These are phyloP conservation scores for Dendronephthya gigantea DNA, from an alignment of 64 coral and sea anemone species.

Conservation along the genomic window DNA sequence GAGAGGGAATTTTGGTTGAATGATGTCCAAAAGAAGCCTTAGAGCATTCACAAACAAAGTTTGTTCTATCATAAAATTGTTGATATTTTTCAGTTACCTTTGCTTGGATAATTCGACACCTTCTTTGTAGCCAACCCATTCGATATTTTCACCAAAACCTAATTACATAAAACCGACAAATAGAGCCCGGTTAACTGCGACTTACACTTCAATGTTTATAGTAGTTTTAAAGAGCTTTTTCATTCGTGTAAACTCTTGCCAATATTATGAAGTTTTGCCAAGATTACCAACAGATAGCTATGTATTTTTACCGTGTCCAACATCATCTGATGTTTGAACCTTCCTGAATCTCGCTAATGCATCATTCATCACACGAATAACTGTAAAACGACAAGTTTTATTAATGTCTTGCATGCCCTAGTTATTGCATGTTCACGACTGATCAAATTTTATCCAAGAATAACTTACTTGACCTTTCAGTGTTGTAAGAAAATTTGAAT, in stretches of 20 bases:
- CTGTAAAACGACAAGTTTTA: neutral
- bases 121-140: slow-evolving; percentile 53
- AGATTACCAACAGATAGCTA: no score
- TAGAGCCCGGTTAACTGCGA: no score
- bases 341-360: neutral
- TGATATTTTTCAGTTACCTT: neutral
- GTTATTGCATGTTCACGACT: neutral
- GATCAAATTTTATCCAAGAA: neutral
- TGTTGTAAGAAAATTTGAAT: slow-evolving; percentile 72
- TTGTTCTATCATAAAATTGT: neutral
- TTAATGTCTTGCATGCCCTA: neutral
- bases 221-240: no score
- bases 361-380: slow-evolving; percentile 9
- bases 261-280: no score
- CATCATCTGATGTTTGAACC: neutral
- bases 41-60: neutral
- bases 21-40: no score
- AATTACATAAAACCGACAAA: neutral
- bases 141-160: slow-evolving; percentile 58
- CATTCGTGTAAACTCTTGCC: no score
- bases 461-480: slow-evolving; percentile 49
- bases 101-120: neutral
- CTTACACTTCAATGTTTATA: no score
- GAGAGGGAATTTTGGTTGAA: neutral
- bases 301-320: neutral